Percentiles rank a stretch among this genome's conserved stretches.
Conservation (phyloP, 2,113 vertebrate species). For the Cyprinus carpio region DNA sequence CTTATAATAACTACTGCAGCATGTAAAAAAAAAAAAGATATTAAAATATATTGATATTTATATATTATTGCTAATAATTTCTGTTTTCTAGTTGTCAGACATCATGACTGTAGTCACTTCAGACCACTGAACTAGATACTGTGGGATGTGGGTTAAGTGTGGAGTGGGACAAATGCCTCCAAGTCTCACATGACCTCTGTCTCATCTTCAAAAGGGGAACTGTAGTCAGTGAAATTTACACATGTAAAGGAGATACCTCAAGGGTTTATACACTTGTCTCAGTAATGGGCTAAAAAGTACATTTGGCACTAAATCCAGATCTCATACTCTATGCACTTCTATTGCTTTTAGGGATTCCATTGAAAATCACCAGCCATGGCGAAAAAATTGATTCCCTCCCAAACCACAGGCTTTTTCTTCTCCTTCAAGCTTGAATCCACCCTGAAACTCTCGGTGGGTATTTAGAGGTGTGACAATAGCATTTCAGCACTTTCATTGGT, state of each 20-base stretch:
- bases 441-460: background rate
- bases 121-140: constrained; percentile 34
- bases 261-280: constrained; percentile 36
- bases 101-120: background rate
- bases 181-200: constrained; percentile 35
- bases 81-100: background rate
- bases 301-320: constrained; percentile 26
- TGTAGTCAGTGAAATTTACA: constrained; percentile 39
- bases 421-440: constrained; percentile 15
- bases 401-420: constrained; percentile 12
- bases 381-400: constrained; percentile 45
- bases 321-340: constrained; percentile 13
- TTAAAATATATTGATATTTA: background rate
- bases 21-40: background rate
- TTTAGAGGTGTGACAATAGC: background rate
- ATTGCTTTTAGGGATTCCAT: constrained; percentile 44
- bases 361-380: constrained; percentile 40
- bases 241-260: constrained; percentile 34
- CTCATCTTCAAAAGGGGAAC: constrained; percentile 29
- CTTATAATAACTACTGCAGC: background rate
- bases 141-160: constrained; percentile 33
- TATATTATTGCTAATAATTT: background rate
- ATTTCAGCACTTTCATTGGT: constrained; percentile 7
- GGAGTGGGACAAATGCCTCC: constrained; percentile 13
- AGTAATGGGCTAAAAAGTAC: constrained; percentile 28